phyloP scores from a whole-genome alignment of 2,888 invertebrate species.

The Blastobasis adustella region DNA sequence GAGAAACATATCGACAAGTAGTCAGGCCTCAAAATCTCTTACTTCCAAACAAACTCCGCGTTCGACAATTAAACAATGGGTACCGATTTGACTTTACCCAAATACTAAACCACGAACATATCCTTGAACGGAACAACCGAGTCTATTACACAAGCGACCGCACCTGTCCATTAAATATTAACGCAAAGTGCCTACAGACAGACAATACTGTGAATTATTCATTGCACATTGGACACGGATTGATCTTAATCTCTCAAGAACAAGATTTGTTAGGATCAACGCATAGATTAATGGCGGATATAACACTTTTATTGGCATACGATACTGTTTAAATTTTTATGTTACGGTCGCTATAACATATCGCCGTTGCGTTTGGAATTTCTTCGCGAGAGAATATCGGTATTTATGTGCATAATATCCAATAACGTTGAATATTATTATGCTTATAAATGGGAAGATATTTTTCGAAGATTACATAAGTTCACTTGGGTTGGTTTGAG shows the following conservation, averaged over 20 bases:
- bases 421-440: no score
- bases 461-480: no score
- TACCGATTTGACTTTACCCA: no score
- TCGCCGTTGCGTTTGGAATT: slow-evolving; percentile 13
- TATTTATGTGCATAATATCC: no score
- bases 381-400: no score
- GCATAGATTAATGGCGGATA: slow-evolving; percentile 42
- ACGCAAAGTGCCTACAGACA: slow-evolving; percentile 26
- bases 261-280: slow-evolving; percentile 56
- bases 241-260: slow-evolving; percentile 45
- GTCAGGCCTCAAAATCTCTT: no score
- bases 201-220: slow-evolving; percentile 42
- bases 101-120: no score
- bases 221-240: slow-evolving; percentile 38
- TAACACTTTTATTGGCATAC: slow-evolving; percentile 19
- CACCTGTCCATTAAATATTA: slow-evolving; percentile 21
- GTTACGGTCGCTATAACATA: slow-evolving; percentile 39
- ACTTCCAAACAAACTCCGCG: no score
- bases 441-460: no score
- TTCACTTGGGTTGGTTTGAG: no score
- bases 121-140: background rate
- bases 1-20: no score
- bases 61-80: no score
- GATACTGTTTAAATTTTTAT: slow-evolving; percentile 45
- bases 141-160: background rate